A percentile compares a stretch with the other conserved stretches of the same genome.
Conservation (phyloP, 2,797 vertebrate genomes). For the Poeciliopsis presidionis region DNA sequence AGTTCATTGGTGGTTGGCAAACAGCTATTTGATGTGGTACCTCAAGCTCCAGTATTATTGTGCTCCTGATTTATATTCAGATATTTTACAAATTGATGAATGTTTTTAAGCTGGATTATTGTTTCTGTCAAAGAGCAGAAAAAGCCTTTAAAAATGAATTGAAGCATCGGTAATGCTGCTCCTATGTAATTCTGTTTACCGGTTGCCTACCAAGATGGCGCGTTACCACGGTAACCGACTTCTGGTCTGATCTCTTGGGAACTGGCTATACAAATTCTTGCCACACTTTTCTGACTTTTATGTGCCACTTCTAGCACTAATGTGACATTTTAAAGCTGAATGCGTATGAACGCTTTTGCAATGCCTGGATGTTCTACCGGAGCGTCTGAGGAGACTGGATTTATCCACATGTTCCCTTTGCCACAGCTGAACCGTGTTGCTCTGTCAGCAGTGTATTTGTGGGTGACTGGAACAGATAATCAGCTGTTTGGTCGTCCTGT, state of each 20-base stretch:
- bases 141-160: too few relatives aligned
- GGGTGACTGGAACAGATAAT: conserved; percentile 65
- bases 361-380: not conserved
- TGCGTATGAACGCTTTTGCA: not conserved
- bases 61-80: too few relatives aligned
- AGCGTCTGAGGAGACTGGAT: not conserved
- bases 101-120: too few relatives aligned
- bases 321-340: not conserved
- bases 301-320: not conserved
- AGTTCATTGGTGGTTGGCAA: too few relatives aligned
- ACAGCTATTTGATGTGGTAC: too few relatives aligned
- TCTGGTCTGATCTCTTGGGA: not conserved
- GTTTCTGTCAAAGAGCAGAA: too few relatives aligned
- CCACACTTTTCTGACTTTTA: not conserved
- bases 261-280: not conserved
- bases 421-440: conserved; percentile 39
- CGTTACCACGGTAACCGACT: too few relatives aligned
- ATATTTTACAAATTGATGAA: too few relatives aligned
- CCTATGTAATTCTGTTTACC: too few relatives aligned
- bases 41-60: too few relatives aligned
- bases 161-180: too few relatives aligned
- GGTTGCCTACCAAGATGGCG: too few relatives aligned
- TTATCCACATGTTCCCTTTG: conserved; percentile 7
- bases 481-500: conserved; percentile 62
- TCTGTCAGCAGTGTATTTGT: conserved; percentile 47